Evolutionary conservation across 2,888 invertebrate species (phyloP).

Genomic region (Drosophila sordidula): DNA sequence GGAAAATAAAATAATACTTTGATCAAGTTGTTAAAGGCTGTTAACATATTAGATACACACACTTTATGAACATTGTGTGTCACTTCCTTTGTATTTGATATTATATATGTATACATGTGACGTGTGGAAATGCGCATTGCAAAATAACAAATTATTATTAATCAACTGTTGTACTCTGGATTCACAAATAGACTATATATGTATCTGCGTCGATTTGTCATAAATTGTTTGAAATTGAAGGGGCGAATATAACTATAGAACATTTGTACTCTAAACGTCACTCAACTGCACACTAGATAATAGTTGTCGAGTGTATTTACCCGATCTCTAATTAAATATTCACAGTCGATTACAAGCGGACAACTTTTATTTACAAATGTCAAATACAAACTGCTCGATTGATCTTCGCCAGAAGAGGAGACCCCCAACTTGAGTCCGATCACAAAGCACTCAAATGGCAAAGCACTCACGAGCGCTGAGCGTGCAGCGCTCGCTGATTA

Average conservation of each 20-base stretch:
- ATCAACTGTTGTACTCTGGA: neutral
- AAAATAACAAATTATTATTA: constrained; percentile 8
- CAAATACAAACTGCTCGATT: constrained; percentile 30
- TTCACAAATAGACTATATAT: neutral
- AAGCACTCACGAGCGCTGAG: constrained; percentile 30
- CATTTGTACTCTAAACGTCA: constrained; percentile 6
- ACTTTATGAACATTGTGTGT: no score
- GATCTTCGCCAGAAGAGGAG: constrained; percentile 22
- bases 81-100: neutral
- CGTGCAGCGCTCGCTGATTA: constrained; percentile 22
- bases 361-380: constrained; percentile 26
- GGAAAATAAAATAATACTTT: no score
- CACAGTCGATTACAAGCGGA: neutral
- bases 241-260: neutral
- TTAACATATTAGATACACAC: no score
- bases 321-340: constrained; percentile 2
- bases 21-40: no score
- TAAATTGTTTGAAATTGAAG: neutral
- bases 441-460: constrained; percentile 33
- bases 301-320: constrained; percentile 16
- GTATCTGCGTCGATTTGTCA: neutral
- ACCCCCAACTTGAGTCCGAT: constrained; percentile 21
- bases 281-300: neutral
- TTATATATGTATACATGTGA: neutral
- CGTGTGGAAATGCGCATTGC: constrained; percentile 24